Evolutionary conservation across 2,888 invertebrate species (phyloP).

Genomic region (Sphaerophoria taeniata): DNA sequence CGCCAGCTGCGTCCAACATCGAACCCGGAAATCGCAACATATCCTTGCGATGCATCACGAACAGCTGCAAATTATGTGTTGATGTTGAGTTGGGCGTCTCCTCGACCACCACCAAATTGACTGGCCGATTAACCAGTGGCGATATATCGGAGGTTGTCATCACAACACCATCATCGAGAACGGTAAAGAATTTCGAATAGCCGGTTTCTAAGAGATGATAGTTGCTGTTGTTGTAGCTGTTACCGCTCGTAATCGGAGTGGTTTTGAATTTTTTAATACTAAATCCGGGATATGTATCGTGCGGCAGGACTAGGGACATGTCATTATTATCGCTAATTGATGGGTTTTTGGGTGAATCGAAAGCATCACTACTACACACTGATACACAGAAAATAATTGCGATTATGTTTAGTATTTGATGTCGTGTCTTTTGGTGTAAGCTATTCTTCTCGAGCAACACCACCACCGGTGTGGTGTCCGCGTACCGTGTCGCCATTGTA

Average conservation of each 20-base stretch:
- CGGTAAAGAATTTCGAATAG: conserved; percentile 93
- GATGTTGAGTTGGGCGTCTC: conserved; percentile 91
- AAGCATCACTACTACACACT: conserved; percentile 59
- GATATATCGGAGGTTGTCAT: conserved; percentile 95
- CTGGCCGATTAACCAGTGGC: conserved; percentile 91
- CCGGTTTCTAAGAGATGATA: conserved; percentile 90
- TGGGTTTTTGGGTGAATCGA: conserved; percentile 49
- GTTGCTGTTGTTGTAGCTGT: conserved; percentile 77
- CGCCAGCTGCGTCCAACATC: conserved; percentile 86
- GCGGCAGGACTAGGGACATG: conserved; percentile 88
- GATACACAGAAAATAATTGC: conserved; percentile 36
- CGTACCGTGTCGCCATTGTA: conserved; percentile 70
- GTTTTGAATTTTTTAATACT: conserved; percentile 91
- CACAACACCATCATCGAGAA: conserved; percentile 93
- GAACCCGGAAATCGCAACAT: conserved; percentile 91
- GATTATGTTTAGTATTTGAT: conserved; percentile 30
- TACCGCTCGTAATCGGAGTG: conserved; percentile 76
- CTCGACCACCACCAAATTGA: conserved; percentile 91
- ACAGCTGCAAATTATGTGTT: conserved; percentile 91
- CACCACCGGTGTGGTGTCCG: conserved; percentile 60
- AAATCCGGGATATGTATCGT: conserved; percentile 95
- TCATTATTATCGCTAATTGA: conserved; percentile 78
- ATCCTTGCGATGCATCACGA: conserved; percentile 91
- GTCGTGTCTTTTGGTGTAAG: conserved; percentile 60
- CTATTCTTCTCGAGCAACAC: conserved; percentile 34